A percentile compares a stretch with the other conserved stretches of the same genome.
phyloP scores from a whole-genome alignment of 2,113 vertebrate species.

The Lethenteron reissneri region DNA sequence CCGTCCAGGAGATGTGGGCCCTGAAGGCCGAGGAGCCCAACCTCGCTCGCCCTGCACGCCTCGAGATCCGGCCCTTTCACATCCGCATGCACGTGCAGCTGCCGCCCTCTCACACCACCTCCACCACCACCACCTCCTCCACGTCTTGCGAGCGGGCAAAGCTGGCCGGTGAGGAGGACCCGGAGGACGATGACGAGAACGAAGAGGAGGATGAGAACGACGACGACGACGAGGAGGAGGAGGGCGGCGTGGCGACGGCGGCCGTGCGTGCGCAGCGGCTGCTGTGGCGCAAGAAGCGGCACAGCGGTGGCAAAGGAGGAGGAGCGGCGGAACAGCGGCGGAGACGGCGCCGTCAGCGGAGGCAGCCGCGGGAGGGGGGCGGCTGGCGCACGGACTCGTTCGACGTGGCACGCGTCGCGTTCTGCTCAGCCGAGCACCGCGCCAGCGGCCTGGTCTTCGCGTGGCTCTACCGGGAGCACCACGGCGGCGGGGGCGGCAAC shows the following conservation, averaged over 20 bases:
- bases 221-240: too few species aligned
- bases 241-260: too few species aligned
- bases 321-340: too few species aligned
- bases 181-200: too few species aligned
- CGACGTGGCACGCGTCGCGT: conserved; percentile 92
- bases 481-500: conserved; percentile 33
- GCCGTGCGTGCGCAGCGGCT: too few species aligned
- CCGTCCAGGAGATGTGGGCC: conserved; percentile 63
- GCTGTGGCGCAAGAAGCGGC: too few species aligned
- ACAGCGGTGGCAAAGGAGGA: too few species aligned
- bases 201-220: too few species aligned
- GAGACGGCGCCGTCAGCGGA: too few species aligned
- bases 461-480: conserved; percentile 96
- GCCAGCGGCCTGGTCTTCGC: conserved; percentile 79
- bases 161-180: conserved; percentile 12
- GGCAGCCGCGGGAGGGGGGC: too few species aligned
- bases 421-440: conserved; percentile 92
- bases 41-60: conserved; percentile 35
- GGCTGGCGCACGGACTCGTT: conserved; percentile 65
- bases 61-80: conserved; percentile 94
- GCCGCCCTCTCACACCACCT: too few species aligned
- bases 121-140: conserved; percentile 27
- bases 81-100: conserved; percentile 45
- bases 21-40: conserved; percentile 30
- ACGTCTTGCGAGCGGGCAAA: conserved; percentile 51